A percentile compares a stretch with the other conserved stretches of the same genome.
Evolutionary conservation across 2,797 vertebrate species (phyloP).

Genomic region (Lycodopsis pacificus): DNA sequence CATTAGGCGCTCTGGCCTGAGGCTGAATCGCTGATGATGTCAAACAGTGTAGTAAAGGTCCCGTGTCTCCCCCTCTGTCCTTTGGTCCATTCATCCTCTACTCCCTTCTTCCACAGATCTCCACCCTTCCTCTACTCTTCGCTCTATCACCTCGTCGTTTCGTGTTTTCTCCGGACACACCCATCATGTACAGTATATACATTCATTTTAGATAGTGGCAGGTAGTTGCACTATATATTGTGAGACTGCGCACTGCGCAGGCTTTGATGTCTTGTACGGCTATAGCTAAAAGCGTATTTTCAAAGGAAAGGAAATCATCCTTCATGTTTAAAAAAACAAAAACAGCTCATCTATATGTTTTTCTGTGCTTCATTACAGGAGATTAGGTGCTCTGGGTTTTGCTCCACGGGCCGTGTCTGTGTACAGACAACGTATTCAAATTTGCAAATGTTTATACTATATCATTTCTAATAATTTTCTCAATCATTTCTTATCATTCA

Average conservation of each 20-base stretch:
- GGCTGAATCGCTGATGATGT: conserved; percentile 74
- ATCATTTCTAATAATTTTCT: not conserved
- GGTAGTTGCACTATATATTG: conserved; percentile 22
- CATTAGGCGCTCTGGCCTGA: conserved; percentile 67
- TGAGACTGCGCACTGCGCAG: not conserved
- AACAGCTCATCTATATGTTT: not conserved
- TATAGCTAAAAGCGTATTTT: not conserved
- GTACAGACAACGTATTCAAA: not conserved
- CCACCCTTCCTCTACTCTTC: conserved; percentile 38
- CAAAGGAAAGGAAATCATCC: not conserved
- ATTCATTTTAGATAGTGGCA: conserved; percentile 11
- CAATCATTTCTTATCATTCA: not conserved
- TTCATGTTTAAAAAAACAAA: not conserved
- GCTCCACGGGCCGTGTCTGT: not conserved
- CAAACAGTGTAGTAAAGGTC: conserved; percentile 68
- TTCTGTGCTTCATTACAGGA: not conserved
- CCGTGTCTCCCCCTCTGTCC: conserved; percentile 44
- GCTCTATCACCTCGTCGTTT: conserved; percentile 49
- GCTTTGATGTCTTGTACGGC: not conserved
- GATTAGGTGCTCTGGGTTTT: not conserved
- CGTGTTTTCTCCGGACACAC: conserved; percentile 47
- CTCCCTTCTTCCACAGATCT: conserved; percentile 37
- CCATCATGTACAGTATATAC: conserved; percentile 1
- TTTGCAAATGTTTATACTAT: not conserved
- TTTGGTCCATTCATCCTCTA: conserved; percentile 31